Evolutionary conservation across 1,140 invertebrate genomes (phyloP).

Genomic region (Elysia chlorotica): DNA sequence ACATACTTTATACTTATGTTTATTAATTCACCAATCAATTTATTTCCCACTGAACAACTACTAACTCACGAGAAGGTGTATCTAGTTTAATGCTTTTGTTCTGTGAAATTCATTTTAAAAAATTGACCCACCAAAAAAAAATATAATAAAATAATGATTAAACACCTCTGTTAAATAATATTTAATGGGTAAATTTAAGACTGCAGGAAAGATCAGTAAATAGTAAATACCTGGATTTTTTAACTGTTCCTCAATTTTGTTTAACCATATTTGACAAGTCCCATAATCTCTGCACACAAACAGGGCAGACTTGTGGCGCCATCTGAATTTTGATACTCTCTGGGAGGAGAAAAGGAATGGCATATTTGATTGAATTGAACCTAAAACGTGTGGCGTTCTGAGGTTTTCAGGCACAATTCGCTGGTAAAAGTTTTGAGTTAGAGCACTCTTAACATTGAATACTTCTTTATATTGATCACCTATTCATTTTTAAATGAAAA

Average conservation of each 20-base stretch:
- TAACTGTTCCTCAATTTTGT: constrained; percentile 37
- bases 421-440: not conserved
- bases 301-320: constrained; percentile 39
- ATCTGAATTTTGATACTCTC: constrained; percentile 36
- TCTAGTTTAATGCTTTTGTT: not conserved
- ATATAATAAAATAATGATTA: not conserved
- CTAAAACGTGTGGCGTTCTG: not conserved
- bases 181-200: no score
- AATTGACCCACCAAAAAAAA: not conserved
- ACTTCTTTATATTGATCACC: not conserved
- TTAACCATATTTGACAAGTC: constrained; percentile 44
- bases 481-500: not conserved
- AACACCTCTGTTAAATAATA: no score
- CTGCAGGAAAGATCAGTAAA: not conserved
- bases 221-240: constrained; percentile 32
- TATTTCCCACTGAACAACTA: not conserved
- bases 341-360: no score
- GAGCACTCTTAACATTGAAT: not conserved
- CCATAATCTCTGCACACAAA: constrained; percentile 40
- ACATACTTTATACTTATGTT: not conserved
- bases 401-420: no score
- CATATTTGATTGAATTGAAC: not conserved
- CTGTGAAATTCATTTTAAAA: not conserved
- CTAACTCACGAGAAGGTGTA: not conserved
- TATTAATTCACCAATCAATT: not conserved